Base-by-base conservation (phyloP, 2,888 invertebrate species). In the Agrotis segetum region DNA sequence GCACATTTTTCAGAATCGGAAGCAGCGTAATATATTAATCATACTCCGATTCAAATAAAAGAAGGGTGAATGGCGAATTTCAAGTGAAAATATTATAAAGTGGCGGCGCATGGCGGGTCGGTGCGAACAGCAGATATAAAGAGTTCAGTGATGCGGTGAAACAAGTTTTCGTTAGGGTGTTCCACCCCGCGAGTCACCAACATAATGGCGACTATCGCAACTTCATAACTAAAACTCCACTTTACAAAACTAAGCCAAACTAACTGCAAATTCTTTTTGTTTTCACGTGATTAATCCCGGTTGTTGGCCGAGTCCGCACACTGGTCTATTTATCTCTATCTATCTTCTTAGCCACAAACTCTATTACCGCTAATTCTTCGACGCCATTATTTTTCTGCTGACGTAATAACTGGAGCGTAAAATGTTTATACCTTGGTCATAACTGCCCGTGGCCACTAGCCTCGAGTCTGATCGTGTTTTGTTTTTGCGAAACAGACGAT, bases 71-170 rank as follows among this genome's bases (percentile, higher is more conserved):
- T 47, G 29, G 62, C 44, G 67, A 65, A 77, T 64, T 60, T 77
- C 60, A 61, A 81, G 71, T 66, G 77, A 81, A 79, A 77, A 77
- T 72, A 81, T 77, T 67, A 85, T 86, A 82, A 85, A 88, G 82
- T 75, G 72, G 67, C 50, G 63, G 63, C 60, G 73, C 79, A 76
- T 77, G 72, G 63, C 60, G 50, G 24, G 77, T 82, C 74, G 82
- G 82, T 65, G 83, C 77, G 83, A 87, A 86, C 83, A 85, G 85
- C 82, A 81, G 75, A 85, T 74, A 88, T 88, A 88, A 90, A 88
- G 88, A 80, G 90, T 79, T 85, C 89, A 89, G 80, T 86, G 89
- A 86, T 79, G 88, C 89, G 89, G 79, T 80, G 85, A 88, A 88
- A 86, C 84, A 90, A 88, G 79, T 88, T 89, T 76, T 70, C 83